These are phyloP conservation scores for Zapornia atra DNA, from an alignment of 2,113 vertebrate species.

Conservation along the genomic window DNA sequence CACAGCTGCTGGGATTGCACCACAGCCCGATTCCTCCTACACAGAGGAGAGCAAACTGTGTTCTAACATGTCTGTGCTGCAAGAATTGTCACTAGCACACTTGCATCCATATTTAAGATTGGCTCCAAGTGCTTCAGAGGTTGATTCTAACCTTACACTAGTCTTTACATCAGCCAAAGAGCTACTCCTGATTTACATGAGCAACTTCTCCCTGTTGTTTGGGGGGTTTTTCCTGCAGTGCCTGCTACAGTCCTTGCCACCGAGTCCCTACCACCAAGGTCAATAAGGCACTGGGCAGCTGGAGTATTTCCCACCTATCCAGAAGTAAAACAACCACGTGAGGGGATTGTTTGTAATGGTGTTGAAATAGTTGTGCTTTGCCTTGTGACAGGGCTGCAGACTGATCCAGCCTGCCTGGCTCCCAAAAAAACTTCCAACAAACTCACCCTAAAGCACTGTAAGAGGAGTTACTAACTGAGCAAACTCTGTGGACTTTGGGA, in stretches of 20 bases:
- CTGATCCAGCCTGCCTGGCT: neutral
- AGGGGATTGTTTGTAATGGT: neutral
- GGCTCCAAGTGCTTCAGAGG: neutral
- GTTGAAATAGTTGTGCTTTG: conserved; percentile 8
- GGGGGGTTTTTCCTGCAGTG: neutral
- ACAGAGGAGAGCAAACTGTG: neutral
- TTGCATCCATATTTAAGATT: neutral
- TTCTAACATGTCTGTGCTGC: neutral
- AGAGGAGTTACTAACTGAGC: neutral
- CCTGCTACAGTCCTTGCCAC: no score
- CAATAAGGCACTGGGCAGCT: neutral
- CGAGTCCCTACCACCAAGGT: neutral
- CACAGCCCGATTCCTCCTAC: neutral
- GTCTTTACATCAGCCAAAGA: neutral
- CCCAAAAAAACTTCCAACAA: neutral
- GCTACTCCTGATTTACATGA: neutral
- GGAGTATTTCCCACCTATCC: neutral
- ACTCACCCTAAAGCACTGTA: neutral
- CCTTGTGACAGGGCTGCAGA: neutral
- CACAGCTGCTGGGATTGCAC: neutral
- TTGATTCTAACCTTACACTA: neutral
- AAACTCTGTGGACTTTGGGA: neutral
- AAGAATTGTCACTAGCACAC: neutral
- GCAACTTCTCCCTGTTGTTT: neutral
- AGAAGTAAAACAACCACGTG: neutral